These are phyloP conservation scores for Lasaia peninsularis DNA, from an alignment of 1,140 invertebrate species.

Conservation along the genomic window DNA sequence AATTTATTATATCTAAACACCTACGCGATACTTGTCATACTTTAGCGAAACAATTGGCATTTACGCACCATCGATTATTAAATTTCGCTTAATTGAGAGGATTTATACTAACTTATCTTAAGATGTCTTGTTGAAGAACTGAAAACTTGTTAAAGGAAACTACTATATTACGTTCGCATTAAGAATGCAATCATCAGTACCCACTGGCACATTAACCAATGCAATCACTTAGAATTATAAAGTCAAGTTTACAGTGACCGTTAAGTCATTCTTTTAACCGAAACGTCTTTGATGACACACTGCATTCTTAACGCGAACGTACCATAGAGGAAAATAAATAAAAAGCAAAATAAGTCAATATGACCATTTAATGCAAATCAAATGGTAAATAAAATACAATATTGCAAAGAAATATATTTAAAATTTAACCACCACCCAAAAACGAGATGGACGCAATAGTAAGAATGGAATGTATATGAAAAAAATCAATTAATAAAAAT, in stretches of 20 bases:
- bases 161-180: not conserved
- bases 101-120: not conserved
- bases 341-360: slow-evolving; percentile 55
- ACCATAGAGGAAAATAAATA: slow-evolving; percentile 32
- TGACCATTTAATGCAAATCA: slow-evolving; percentile 72
- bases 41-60: slow-evolving; percentile 19
- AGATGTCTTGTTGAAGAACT: too few species aligned
- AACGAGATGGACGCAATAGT: slow-evolving; percentile 36
- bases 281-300: too few species aligned
- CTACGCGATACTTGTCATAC: slow-evolving; percentile 53
- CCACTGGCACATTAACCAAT: too few species aligned
- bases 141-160: not conserved
- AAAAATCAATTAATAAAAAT: slow-evolving; percentile 4
- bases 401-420: slow-evolving; percentile 43
- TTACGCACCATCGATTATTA: not conserved
- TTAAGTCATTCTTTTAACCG: too few species aligned
- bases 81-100: slow-evolving; percentile 1
- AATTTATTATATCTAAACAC: slow-evolving; percentile 37
- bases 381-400: slow-evolving; percentile 50
- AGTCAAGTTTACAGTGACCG: too few species aligned
- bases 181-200: too few species aligned
- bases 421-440: slow-evolving; percentile 51
- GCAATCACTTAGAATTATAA: too few species aligned
- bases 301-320: too few species aligned
- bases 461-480: slow-evolving; percentile 23